Conservation (phyloP, 2,113 vertebrate species). For the Australoheros scitulus region DNA sequence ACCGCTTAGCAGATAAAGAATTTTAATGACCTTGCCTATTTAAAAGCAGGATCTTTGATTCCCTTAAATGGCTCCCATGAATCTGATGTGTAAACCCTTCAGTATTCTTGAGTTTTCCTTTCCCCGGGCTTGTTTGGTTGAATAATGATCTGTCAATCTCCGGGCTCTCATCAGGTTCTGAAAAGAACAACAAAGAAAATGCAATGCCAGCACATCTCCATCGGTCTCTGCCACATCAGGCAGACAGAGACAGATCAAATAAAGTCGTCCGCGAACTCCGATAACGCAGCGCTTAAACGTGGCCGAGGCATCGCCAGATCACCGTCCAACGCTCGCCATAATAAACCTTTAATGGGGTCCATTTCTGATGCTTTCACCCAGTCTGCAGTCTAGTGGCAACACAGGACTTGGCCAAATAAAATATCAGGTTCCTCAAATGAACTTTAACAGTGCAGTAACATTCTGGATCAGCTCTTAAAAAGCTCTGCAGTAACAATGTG, state of each 20-base stretch:
- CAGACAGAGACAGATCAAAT: conserved; percentile 22
- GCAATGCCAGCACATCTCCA: not conserved
- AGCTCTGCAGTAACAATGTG: conserved; percentile 61
- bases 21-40: conserved; percentile 70
- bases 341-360: conserved; percentile 60
- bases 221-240: not conserved
- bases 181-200: not conserved
- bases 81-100: conserved; percentile 34
- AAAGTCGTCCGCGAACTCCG: not conserved
- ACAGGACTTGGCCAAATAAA: conserved; percentile 66
- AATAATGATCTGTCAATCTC: conserved; percentile 39
- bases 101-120: conserved; percentile 7
- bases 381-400: conserved; percentile 61
- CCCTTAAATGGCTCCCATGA: conserved; percentile 53
- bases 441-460: conserved; percentile 72
- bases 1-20: conserved; percentile 76
- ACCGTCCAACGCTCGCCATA: conserved; percentile 21
- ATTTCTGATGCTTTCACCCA: conserved; percentile 56
- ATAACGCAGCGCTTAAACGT: conserved; percentile 33
- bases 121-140: conserved; percentile 9
- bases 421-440: conserved; percentile 77
- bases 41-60: conserved; percentile 66
- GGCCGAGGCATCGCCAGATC: conserved; percentile 23
- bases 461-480: conserved; percentile 69
- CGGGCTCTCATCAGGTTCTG: not conserved